Evolutionary conservation across 37 sponge, comb jelly and placozoan genomes (phyloP).

Genomic region (Ephydatia muelleri): DNA sequence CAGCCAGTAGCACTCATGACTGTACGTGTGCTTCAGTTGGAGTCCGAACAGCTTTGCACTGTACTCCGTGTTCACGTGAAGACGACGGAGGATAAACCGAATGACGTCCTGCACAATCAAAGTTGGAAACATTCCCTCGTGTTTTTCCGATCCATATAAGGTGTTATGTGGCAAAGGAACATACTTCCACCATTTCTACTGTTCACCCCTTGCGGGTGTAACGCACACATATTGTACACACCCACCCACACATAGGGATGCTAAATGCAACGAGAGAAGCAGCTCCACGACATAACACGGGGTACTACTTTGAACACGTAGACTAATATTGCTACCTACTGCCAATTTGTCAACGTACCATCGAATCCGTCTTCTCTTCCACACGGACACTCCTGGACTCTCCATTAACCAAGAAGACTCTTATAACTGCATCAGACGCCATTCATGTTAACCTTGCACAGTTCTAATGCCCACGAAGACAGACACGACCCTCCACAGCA

Average conservation of each 20-base stretch:
- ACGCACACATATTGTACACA: neutral
- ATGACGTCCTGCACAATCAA: conserved; percentile 46
- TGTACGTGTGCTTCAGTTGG: conserved; percentile 31
- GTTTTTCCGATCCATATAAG: neutral
- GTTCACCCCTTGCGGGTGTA: neutral
- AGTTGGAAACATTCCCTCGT: neutral
- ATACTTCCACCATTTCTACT: neutral
- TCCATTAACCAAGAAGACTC: conserved; percentile 75
- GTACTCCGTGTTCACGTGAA: conserved; percentile 66
- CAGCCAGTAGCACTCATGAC: conserved; percentile 72
- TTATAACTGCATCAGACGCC: conserved; percentile 35
- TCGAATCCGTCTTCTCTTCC: conserved; percentile 50
- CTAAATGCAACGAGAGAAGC: neutral
- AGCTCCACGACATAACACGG: too few relatives aligned
- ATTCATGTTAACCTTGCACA: neutral
- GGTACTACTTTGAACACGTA: too few relatives aligned
- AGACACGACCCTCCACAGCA: neutral
- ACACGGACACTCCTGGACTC: conserved; percentile 67
- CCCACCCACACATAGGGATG: neutral
- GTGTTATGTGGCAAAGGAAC: neutral
- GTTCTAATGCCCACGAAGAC: neutral
- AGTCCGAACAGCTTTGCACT: conserved; percentile 53
- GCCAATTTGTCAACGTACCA: conserved; percentile 8
- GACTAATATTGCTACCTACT: neutral
- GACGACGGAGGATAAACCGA: conserved; percentile 46